Conservation (phyloP, 2,888 invertebrate species). For the Agonum fuliginosum region DNA sequence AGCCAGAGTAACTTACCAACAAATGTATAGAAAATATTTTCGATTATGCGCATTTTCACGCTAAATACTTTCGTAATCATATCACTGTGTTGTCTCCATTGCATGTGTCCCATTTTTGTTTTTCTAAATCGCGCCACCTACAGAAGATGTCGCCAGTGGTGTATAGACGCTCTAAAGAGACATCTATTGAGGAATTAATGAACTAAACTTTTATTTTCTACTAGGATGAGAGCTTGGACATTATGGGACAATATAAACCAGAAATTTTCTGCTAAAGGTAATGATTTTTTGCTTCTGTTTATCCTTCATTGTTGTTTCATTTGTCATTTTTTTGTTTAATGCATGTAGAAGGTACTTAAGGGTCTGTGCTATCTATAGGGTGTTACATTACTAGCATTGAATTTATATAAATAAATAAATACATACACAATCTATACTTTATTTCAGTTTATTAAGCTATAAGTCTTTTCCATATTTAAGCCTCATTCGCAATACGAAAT, state of each 20-base stretch:
- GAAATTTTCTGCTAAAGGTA: constrained; percentile 87
- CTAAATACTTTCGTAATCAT: not conserved
- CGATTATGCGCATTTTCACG: not conserved
- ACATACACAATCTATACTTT: too few relatives aligned
- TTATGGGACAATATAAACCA: constrained; percentile 87
- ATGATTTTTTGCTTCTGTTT: constrained; percentile 71
- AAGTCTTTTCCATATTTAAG: too few relatives aligned
- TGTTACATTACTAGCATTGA: not conserved
- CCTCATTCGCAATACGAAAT: too few relatives aligned
- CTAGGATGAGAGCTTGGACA: constrained; percentile 84
- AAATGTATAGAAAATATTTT: not conserved
- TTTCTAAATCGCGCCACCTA: constrained; percentile 15
- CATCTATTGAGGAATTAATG: constrained; percentile 49
- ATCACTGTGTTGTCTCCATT: constrained; percentile 57
- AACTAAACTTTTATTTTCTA: constrained; percentile 74
- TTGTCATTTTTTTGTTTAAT: not conserved
- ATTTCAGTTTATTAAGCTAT: too few relatives aligned
- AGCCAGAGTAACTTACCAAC: too few relatives aligned
- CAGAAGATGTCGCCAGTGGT: not conserved
- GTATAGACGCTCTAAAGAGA: not conserved
- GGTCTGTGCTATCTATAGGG: not conserved
- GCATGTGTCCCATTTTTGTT: constrained; percentile 12
- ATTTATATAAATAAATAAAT: too few relatives aligned
- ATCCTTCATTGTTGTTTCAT: constrained; percentile 60
- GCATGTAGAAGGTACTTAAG: too few relatives aligned